These are phyloP conservation scores for Bibio marci DNA, from an alignment of 2,888 invertebrate genomes.

Conservation along the genomic window DNA sequence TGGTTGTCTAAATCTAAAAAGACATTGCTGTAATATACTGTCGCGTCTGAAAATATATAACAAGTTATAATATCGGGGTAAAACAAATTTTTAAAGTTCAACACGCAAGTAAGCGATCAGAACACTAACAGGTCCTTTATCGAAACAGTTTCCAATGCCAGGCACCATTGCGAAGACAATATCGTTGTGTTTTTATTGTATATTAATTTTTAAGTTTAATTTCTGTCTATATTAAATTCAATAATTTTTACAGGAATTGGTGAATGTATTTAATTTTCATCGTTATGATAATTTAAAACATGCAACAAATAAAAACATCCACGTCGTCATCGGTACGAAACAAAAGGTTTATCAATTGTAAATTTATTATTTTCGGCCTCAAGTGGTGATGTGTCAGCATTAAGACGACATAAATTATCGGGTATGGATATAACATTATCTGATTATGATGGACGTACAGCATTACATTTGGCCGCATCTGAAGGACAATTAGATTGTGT, in stretches of 20 bases:
- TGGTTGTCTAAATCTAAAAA: too few species aligned
- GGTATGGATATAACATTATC: constrained; percentile 88
- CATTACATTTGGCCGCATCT: constrained; percentile 84
- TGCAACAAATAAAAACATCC: constrained; percentile 86
- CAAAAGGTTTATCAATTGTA: constrained; percentile 80
- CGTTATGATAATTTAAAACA: constrained; percentile 92
- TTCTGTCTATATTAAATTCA: too few species aligned
- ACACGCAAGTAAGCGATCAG: too few species aligned
- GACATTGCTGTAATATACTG: too few species aligned
- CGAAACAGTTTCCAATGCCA: too few species aligned
- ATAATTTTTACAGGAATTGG: constrained; percentile 42
- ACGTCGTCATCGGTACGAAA: constrained; percentile 75
- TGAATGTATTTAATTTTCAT: constrained; percentile 86
- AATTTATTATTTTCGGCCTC: constrained; percentile 88
- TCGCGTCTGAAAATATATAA: too few species aligned
- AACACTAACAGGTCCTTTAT: too few species aligned
- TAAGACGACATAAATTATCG: constrained; percentile 73
- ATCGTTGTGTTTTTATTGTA: too few species aligned
- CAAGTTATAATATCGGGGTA: too few species aligned
- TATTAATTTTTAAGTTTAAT: too few species aligned
- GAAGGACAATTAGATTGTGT: constrained; percentile 87
- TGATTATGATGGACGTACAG: constrained; percentile 91
- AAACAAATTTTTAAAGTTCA: too few species aligned
- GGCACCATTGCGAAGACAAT: too few species aligned
- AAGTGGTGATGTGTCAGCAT: constrained; percentile 85